Percentiles rank a stretch among this genome's conserved stretches.
Evolutionary conservation across 2,797 vertebrate genomes (phyloP).

Genomic region (Poeciliopsis presidionis): DNA sequence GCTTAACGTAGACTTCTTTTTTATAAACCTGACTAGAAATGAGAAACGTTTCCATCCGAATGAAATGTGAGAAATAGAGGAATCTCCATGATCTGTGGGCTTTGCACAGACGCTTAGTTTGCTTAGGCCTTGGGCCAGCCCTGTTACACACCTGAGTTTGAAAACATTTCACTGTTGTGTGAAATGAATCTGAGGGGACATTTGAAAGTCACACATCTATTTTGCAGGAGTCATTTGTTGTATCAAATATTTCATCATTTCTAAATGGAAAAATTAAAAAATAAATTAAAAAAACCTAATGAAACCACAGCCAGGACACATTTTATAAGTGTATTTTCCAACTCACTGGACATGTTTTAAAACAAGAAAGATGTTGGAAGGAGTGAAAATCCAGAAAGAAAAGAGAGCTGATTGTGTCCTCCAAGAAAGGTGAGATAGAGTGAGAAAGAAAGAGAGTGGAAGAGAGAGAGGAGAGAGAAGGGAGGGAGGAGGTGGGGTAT

Average conservation of each 20-base stretch:
- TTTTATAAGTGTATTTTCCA: neutral
- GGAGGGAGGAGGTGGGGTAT: neutral
- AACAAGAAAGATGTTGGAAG: conserved; percentile 12
- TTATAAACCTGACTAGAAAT: neutral
- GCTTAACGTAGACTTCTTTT: neutral
- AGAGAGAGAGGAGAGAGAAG: conserved; percentile 33
- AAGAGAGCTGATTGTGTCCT: conserved; percentile 58
- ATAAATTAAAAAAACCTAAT: fast-evolving
- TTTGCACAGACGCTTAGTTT: neutral
- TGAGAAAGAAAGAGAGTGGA: neutral
- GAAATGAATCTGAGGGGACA: neutral
- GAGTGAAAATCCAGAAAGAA: conserved; percentile 37
- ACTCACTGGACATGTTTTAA: neutral
- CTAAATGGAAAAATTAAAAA: neutral
- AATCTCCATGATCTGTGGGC: neutral
- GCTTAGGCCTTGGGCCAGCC: neutral
- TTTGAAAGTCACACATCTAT: neutral
- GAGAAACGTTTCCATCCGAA: neutral
- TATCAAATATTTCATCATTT: neutral
- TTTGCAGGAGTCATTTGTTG: neutral
- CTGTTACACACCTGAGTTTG: neutral
- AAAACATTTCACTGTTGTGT: neutral
- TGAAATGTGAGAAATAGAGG: neutral
- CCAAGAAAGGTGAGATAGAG: conserved; percentile 67
- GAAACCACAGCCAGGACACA: neutral